A percentile compares a stretch with the other conserved stretches of the same genome.
These are phyloP conservation scores for Drosophila elegans DNA, from an alignment of 1,140 invertebrate species.

Conservation along the genomic window DNA sequence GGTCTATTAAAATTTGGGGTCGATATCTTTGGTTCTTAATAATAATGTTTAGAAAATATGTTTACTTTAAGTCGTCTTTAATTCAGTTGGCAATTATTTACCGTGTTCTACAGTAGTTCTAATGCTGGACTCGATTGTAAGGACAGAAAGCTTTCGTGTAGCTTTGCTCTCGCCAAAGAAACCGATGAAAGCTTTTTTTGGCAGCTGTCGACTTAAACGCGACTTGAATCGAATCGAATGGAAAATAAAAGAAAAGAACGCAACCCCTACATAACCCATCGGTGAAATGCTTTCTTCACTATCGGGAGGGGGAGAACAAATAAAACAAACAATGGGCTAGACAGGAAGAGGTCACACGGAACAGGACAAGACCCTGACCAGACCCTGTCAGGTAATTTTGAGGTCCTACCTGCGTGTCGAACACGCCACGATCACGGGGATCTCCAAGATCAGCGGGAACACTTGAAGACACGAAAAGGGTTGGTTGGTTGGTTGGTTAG, in stretches of 20 bases:
- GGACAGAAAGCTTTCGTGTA: constrained; percentile 12
- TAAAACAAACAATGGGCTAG: constrained; percentile 35
- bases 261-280: constrained; percentile 21
- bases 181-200: constrained; percentile 11
- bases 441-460: constrained; percentile 31
- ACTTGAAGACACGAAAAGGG: constrained; percentile 53
- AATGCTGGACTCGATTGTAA: background rate
- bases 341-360: constrained; percentile 13
- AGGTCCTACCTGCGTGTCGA: constrained; percentile 49
- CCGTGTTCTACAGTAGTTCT: no score
- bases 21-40: no score
- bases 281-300: constrained; percentile 72
- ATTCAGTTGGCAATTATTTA: no score
- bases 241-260: constrained; percentile 12
- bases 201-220: constrained; percentile 26
- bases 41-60: no score
- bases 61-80: no score
- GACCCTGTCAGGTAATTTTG: constrained; percentile 32
- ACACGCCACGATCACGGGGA: constrained; percentile 32
- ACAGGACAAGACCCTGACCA: constrained; percentile 3
- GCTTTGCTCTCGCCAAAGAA: constrained; percentile 9
- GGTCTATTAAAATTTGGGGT: no score
- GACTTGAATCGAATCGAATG: constrained; percentile 8
- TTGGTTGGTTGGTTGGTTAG: constrained; percentile 1
- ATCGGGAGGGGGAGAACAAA: constrained; percentile 12